These are phyloP conservation scores for Ispidina picta DNA, from an alignment of 2,797 vertebrate genomes.

Conservation along the genomic window DNA sequence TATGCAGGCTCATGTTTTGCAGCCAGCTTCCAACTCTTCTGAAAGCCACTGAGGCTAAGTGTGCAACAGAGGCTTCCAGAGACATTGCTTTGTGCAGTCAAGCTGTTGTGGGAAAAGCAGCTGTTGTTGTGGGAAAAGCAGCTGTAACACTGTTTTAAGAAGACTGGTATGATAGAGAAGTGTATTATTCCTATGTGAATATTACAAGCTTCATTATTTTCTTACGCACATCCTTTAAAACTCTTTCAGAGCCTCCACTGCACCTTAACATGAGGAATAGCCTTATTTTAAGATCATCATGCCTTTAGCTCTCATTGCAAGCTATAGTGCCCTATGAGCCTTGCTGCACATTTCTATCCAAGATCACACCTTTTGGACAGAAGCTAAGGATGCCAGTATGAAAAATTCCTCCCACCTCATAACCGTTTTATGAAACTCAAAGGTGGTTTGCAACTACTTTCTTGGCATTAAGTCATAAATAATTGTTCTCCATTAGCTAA, in stretches of 20 bases:
- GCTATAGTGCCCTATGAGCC: neutral
- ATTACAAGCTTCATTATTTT: neutral
- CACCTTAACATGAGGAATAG: neutral
- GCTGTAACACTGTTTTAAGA: neutral
- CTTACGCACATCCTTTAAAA: neutral
- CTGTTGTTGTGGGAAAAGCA: neutral
- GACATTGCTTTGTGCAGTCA: rapidly evolving
- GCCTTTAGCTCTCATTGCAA: neutral
- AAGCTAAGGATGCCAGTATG: neutral
- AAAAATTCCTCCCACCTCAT: neutral
- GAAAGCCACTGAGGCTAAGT: neutral
- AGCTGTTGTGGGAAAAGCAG: too few relatives aligned
- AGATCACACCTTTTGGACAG: neutral
- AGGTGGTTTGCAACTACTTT: neutral
- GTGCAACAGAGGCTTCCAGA: neutral
- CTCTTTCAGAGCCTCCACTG: neutral
- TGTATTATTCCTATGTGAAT: neutral
- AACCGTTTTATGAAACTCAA: neutral
- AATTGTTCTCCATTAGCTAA: neutral
- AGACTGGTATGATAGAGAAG: neutral
- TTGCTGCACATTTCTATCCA: neutral
- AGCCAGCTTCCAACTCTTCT: neutral
- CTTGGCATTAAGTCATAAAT: neutral
- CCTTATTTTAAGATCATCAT: neutral
- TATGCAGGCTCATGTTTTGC: neutral